phyloP scores from a whole-genome alignment of 2,797 vertebrate species.

The Coccyzus lansbergi region DNA sequence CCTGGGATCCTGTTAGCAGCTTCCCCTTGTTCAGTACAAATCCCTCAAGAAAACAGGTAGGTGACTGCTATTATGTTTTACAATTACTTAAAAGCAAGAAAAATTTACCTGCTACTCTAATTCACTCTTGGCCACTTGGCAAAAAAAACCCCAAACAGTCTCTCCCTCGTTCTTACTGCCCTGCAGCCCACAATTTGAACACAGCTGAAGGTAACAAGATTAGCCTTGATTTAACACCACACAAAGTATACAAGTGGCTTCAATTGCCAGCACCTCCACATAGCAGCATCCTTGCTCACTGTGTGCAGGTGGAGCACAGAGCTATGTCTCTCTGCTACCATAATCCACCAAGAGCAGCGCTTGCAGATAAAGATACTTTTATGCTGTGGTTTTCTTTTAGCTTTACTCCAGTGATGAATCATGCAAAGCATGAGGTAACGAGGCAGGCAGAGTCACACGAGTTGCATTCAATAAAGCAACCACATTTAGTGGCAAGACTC shows the following conservation, averaged over 20 bases:
- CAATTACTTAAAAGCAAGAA: slow-evolving; percentile 23
- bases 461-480: background rate
- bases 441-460: background rate
- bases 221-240: background rate
- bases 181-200: background rate
- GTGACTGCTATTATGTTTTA: slow-evolving; percentile 7
- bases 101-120: background rate
- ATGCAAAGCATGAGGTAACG: background rate
- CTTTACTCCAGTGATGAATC: background rate
- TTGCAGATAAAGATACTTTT: background rate
- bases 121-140: slow-evolving; percentile 17
- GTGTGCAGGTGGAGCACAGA: accelerated
- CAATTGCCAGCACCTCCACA: background rate
- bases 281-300: background rate
- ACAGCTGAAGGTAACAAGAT: background rate
- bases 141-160: background rate
- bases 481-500: accelerated
- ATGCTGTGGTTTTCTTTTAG: background rate
- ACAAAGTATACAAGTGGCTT: background rate
- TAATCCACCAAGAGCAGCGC: background rate
- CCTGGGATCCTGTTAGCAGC: slow-evolving; percentile 37
- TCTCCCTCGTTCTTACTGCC: background rate
- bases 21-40: slow-evolving; percentile 37
- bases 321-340: background rate
- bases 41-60: slow-evolving; percentile 51